Conservation (phyloP, 1,140 invertebrate species). For the Oryctes rhinoceros region DNA sequence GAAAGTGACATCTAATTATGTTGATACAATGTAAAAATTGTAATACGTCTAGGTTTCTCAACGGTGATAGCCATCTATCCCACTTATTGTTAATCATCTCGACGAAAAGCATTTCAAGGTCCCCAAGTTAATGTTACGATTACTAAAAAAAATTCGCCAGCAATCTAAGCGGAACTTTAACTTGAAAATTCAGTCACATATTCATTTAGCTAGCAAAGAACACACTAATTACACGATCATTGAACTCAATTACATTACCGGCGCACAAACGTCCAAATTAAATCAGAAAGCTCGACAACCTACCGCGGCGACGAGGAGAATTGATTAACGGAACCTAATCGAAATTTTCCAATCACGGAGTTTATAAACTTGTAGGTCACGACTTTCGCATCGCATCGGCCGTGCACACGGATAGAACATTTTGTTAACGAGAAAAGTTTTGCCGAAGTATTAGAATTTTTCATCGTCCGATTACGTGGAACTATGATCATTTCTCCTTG, state of each 20-base stretch:
- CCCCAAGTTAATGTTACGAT: too few species aligned
- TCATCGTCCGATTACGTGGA: background rate
- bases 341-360: conserved; percentile 17
- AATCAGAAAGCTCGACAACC: conserved; percentile 7
- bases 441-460: background rate
- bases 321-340: conserved; percentile 9
- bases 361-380: conserved; percentile 27
- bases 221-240: background rate
- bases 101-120: too few species aligned
- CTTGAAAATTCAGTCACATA: background rate
- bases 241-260: conserved; percentile 9
- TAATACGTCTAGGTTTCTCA: too few species aligned
- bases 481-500: background rate
- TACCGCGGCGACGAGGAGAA: background rate
- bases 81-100: too few species aligned
- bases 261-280: background rate
- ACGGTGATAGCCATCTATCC: too few species aligned
- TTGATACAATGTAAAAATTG: too few species aligned
- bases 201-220: background rate
- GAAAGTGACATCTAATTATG: too few species aligned
- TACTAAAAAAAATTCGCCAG: too few species aligned
- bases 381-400: background rate
- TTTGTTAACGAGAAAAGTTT: conserved; percentile 31
- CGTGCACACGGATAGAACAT: background rate
- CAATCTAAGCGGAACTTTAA: background rate